These are phyloP conservation scores for Stictocephala bisonia DNA, from an alignment of 2,888 invertebrate genomes.

Conservation along the genomic window DNA sequence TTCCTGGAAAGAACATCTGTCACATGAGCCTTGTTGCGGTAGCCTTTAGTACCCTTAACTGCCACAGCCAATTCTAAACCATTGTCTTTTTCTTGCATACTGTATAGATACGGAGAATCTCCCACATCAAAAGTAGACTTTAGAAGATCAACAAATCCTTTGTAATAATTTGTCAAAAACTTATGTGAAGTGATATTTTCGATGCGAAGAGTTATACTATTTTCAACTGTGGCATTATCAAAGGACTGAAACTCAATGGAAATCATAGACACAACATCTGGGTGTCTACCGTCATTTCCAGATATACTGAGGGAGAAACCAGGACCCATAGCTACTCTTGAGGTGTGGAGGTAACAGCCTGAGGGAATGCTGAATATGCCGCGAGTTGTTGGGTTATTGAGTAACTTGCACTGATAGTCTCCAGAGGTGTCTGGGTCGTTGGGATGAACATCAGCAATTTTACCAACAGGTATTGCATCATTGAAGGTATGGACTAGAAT, in stretches of 20 bases:
- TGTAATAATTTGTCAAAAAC: constrained; percentile 83
- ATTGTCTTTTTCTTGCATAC: constrained; percentile 75
- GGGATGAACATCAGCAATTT: constrained; percentile 91
- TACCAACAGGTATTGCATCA: constrained; percentile 79
- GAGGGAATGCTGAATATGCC: constrained; percentile 76
- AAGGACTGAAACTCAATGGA: constrained; percentile 85
- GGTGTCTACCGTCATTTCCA: constrained; percentile 91
- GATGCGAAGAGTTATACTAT: constrained; percentile 82
- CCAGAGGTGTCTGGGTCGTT: constrained; percentile 92
- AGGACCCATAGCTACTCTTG: constrained; percentile 74
- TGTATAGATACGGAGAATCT: constrained; percentile 77
- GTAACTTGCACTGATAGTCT: constrained; percentile 86
- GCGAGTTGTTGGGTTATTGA: constrained; percentile 72
- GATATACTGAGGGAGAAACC: constrained; percentile 83
- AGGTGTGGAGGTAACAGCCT: constrained; percentile 84
- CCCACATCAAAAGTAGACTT: constrained; percentile 74
- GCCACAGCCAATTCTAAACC: constrained; percentile 80
- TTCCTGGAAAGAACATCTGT: constrained; percentile 75
- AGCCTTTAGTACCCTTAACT: constrained; percentile 68
- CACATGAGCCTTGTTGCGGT: constrained; percentile 74
- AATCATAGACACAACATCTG: constrained; percentile 87
- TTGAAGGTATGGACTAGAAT: constrained; percentile 83
- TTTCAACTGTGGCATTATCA: constrained; percentile 83
- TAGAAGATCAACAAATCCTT: constrained; percentile 77
- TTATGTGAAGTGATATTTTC: constrained; percentile 77